phyloP scores from a whole-genome alignment of 2,113 vertebrate species.

The Cinclus mexicanus region DNA sequence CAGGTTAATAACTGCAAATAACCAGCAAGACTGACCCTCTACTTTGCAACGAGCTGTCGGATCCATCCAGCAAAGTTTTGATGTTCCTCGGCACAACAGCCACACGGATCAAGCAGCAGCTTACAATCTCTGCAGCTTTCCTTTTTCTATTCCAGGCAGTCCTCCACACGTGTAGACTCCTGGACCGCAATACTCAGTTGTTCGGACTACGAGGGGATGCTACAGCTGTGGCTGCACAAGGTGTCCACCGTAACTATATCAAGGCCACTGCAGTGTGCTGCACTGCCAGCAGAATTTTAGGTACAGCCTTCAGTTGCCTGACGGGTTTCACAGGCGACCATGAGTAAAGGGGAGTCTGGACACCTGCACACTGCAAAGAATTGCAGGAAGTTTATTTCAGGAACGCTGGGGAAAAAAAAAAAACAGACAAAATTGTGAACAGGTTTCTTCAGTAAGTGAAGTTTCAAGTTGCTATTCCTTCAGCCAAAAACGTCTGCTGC shows the following conservation, averaged over 20 bases:
- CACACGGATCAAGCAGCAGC: slow-evolving; percentile 27
- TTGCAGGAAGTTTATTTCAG: slow-evolving; percentile 71
- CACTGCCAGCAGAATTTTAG: slow-evolving; percentile 37
- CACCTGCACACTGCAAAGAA: slow-evolving; percentile 65
- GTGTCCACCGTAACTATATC: slow-evolving; percentile 8
- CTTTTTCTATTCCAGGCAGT: slow-evolving; percentile 42
- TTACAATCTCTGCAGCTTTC: slow-evolving; percentile 53
- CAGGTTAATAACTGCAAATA: slow-evolving; percentile 22
- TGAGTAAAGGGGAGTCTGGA: slow-evolving; percentile 55
- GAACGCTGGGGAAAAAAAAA: slow-evolving; percentile 41
- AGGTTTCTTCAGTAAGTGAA: slow-evolving; percentile 57
- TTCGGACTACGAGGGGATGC: slow-evolving; percentile 28
- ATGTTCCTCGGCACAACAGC: slow-evolving; percentile 46
- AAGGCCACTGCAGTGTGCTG: background rate
- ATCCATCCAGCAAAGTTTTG: slow-evolving; percentile 60
- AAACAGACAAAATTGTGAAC: slow-evolving; percentile 59
- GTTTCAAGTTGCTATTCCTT: slow-evolving; percentile 39
- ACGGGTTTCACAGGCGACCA: slow-evolving; percentile 22
- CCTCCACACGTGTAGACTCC: slow-evolving; percentile 46
- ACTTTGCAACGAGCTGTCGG: slow-evolving; percentile 44
- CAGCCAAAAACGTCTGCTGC: background rate
- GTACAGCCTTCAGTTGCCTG: slow-evolving; percentile 35
- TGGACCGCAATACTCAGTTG: slow-evolving; percentile 19
- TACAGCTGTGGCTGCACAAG: slow-evolving; percentile 3
- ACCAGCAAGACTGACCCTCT: slow-evolving; percentile 43